phyloP scores from a whole-genome alignment of 1,140 invertebrate genomes.

The Lasioglossum baleicum region DNA sequence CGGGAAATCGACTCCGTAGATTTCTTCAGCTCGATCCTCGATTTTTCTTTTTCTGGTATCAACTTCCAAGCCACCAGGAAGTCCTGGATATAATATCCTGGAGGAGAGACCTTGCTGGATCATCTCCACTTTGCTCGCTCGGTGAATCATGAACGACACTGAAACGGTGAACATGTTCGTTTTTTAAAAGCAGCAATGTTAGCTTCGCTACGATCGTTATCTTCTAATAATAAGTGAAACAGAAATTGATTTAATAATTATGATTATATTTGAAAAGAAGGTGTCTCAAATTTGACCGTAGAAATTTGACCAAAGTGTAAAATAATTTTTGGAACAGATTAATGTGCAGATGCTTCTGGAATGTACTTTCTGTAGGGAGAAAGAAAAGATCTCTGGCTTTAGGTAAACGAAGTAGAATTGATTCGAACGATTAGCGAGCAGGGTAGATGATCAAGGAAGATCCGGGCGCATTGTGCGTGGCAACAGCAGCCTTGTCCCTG shows the following conservation, averaged over 20 bases:
- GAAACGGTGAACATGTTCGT: no score
- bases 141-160: neutral
- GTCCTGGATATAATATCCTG: neutral
- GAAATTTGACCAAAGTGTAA: no score
- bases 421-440: neutral
- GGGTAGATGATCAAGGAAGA: neutral
- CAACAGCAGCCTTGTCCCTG: neutral
- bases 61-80: neutral
- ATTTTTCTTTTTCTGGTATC: neutral
- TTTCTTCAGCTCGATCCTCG: neutral
- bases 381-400: no score
- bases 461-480: slow-evolving; percentile 35
- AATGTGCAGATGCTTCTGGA: no score
- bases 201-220: no score
- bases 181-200: no score
- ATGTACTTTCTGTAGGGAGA: no score
- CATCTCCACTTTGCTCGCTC: neutral
- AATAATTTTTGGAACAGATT: no score
- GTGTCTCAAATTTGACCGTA: no score
- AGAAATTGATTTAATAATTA: no score
- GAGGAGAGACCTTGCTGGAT: neutral
- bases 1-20: neutral
- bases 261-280: no score
- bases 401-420: neutral
- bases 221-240: no score